Evolutionary conservation across 2,797 vertebrate species (phyloP), one percentile per base, ranked within the genome.

Genomic region (Remorina albescens): DNA sequence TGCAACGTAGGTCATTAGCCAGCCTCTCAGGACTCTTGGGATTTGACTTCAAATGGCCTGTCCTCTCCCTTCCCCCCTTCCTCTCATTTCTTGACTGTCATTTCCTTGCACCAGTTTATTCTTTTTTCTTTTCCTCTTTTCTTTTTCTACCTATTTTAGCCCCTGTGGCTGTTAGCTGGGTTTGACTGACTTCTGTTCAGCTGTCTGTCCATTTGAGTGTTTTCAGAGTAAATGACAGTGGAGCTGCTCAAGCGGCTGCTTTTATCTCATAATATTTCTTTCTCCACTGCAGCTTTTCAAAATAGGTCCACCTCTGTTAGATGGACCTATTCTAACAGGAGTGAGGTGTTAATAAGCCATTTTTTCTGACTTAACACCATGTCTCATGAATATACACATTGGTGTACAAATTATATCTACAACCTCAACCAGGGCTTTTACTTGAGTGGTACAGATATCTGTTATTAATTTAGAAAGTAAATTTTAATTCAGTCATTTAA

Each of bases 1-100:
- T n/a, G 71, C 28, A 64, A 63, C 51, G 7, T 81, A 78, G 82
- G 81, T 89, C 65, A 83, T 92, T 90, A 91, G 85, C 81, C 65
- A 23, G 65, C 54, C 82, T 74, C 53, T 66, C 46, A 71, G 65
- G 72, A 81, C 83, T 71, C 75, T 30, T 1, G 68, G 74, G 82
- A 81, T 79, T 78, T 73, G 61, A 70, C 82, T 80, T 60, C 71
- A 83, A 85, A 85, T 80, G 76, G 30, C 51, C 80, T 26, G 23
- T 8, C 57, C 54, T 12, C 64, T 41, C 23, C 63, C 39, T 5
- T 6, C 36, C 32, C 11, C n/a, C n/a, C 26, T 21, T 25, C 8
- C 21, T n/a, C 26, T 58, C 37, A 30, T 66, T 58, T 74, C 59
- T 75, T 58, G 59, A 70, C 67, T 44, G 69, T 68, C 54, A 21